Percentiles rank a stretch among this genome's conserved stretches.
phyloP scores from a whole-genome alignment of 2,888 invertebrate genomes.

The Heteromurus nitidus region DNA sequence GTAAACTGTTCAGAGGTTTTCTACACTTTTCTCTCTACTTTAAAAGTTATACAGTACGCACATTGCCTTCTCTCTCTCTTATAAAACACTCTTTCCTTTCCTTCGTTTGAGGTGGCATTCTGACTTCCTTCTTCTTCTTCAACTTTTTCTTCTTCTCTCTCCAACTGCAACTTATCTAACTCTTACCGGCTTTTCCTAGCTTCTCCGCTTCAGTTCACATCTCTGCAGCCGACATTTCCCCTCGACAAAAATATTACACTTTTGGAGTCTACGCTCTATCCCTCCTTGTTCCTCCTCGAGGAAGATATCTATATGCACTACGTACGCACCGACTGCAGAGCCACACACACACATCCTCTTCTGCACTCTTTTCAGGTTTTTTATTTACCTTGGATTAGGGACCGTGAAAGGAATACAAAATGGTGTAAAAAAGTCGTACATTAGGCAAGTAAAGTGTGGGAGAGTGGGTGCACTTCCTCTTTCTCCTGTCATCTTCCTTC shows the following conservation, averaged over 20 bases:
- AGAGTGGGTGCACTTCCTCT: no score
- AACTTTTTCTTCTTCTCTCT: constrained; percentile 18
- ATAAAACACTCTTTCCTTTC: no score
- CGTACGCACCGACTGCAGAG: no score
- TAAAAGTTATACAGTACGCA: no score
- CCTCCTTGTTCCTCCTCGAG: no score
- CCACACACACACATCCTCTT: no score
- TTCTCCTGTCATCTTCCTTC: constrained; percentile 27
- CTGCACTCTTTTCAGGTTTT: constrained; percentile 40
- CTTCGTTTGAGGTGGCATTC: no score
- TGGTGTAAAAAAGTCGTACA: constrained; percentile 42
- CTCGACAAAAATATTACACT: constrained; percentile 12
- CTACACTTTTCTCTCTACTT: no score
- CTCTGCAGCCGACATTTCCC: constrained; percentile 51
- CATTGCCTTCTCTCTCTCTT: no score
- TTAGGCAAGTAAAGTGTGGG: constrained; percentile 31
- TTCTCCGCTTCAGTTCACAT: constrained; percentile 41
- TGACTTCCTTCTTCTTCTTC: no score
- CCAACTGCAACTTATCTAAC: constrained; percentile 1
- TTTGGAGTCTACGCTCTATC: neutral
- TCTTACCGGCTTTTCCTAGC: constrained; percentile 13
- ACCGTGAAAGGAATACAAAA: constrained; percentile 56
- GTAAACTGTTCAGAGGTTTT: no score
- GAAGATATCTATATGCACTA: no score
- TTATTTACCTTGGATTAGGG: constrained; percentile 58